Base-by-base conservation (phyloP, 2,888 invertebrate genomes). In the Tholera decimalis region DNA sequence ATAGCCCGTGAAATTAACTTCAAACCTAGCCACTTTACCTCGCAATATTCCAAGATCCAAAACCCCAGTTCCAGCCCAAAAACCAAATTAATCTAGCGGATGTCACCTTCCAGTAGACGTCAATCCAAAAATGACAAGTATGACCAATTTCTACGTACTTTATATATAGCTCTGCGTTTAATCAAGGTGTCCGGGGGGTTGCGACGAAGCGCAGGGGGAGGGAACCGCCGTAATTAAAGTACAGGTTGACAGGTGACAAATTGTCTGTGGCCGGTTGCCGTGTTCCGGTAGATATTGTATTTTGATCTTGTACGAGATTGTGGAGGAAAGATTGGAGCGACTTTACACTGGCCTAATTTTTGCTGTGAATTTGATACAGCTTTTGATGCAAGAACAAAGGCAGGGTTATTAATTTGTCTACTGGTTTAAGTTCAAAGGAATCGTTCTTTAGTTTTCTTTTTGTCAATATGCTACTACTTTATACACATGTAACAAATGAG, bases 221-320 rank as follows among this genome's bases (percentile, higher is more conserved):
- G 57, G 68, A 69, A 73, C 63, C 72, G 70, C 77, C 76, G 92
- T 90, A 93, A 94, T 94, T 93, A 93, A 90, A 89, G 89, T 86
- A 84, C 91, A 92, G 90, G 92, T 92, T 92, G 94, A 93, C 94
- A 92, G 87, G 77, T 92, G 93, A 94, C 93, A 91, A 93, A 94
- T 93, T 85, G 91, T 77, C 84, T 79, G 87, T 83, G 87, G 85
- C 77, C 84, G 82, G 83, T n/a, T n/a, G n/a, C n/a, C n/a, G n/a
- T 77, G 82, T 77, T 82, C 80, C 80, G 81, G 78, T 82, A 77
- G 83, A 82, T 83, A 84, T 85, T 87, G 86, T 80, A 80, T 85
- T 84, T 83, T 85, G 81, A 83, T 83, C 80, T 75, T 73, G 72
- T 66, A 76, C 55, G 44, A 57, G 65, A 65, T 77, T 77, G 37